These are phyloP conservation scores for Epinotia nisella DNA, from an alignment of 2,888 invertebrate genomes.

Conservation along the genomic window DNA sequence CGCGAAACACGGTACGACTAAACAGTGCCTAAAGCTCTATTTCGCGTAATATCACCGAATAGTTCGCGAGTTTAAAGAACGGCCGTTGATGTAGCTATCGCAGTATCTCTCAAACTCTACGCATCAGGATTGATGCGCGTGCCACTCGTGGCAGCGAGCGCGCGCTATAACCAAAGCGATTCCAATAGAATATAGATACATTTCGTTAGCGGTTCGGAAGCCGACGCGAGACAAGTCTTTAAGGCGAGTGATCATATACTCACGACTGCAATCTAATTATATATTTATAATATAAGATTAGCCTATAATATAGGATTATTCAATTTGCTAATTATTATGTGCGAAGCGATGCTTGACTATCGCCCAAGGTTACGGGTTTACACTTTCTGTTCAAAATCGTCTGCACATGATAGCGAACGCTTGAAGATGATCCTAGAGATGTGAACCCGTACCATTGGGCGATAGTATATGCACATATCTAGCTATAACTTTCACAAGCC, in stretches of 20 bases:
- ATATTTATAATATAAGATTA: constrained; percentile 4
- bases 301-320: background rate
- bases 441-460: too few species aligned
- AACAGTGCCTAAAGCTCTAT: too few species aligned
- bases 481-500: constrained; percentile 12
- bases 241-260: constrained; percentile 11
- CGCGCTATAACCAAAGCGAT: background rate
- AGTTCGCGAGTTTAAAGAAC: too few species aligned
- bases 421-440: too few species aligned
- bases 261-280: constrained; percentile 11
- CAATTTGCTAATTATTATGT: background rate
- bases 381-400: too few species aligned
- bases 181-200: background rate
- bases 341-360: constrained; percentile 4
- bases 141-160: background rate
- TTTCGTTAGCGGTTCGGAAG: background rate
- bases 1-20: too few species aligned
- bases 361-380: too few species aligned
- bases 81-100: too few species aligned
- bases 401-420: too few species aligned
- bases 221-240: background rate
- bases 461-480: constrained; percentile 7
- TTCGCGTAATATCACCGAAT: too few species aligned
- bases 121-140: too few species aligned
- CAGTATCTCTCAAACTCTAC: too few species aligned